Evolutionary conservation across 2,797 vertebrate genomes (phyloP).

Genomic region (Eleutherodactylus coqui): DNA sequence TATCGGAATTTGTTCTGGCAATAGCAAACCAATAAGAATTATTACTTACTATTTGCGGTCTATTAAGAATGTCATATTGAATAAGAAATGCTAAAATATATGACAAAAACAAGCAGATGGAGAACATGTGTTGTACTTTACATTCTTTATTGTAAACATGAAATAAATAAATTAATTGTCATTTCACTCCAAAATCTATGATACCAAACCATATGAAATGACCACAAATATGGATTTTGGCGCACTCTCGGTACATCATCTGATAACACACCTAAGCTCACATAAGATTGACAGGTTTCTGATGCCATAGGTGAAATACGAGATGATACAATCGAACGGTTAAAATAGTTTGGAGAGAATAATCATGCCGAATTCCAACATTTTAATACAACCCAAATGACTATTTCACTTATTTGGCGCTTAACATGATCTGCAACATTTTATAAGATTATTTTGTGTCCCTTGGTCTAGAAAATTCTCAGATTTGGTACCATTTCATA

Average conservation of each 20-base stretch:
- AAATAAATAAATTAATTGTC: background rate
- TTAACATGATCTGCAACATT: background rate
- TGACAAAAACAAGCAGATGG: constrained; percentile 12
- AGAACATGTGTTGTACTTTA: constrained; percentile 16
- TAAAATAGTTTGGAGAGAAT: background rate
- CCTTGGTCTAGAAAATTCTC: background rate
- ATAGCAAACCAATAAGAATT: background rate
- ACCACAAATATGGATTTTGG: background rate
- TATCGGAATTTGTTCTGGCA: constrained; percentile 41
- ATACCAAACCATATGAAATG: background rate
- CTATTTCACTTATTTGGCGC: constrained; percentile 20
- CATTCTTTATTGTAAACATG: background rate
- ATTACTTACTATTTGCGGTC: constrained; percentile 38
- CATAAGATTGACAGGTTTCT: constrained; percentile 12
- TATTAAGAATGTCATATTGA: constrained; percentile 48
- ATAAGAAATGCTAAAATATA: constrained; percentile 19
- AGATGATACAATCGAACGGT: background rate
- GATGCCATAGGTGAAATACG: background rate
- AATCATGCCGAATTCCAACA: background rate
- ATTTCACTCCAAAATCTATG: background rate
- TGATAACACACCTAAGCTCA: background rate
- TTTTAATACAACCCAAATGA: constrained; percentile 20
- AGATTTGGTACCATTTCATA: background rate
- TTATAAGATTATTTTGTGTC: background rate
- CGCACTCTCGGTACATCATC: background rate